phyloP scores from a whole-genome alignment of 2,113 vertebrate genomes.

The Rhinolophus sinicus region DNA sequence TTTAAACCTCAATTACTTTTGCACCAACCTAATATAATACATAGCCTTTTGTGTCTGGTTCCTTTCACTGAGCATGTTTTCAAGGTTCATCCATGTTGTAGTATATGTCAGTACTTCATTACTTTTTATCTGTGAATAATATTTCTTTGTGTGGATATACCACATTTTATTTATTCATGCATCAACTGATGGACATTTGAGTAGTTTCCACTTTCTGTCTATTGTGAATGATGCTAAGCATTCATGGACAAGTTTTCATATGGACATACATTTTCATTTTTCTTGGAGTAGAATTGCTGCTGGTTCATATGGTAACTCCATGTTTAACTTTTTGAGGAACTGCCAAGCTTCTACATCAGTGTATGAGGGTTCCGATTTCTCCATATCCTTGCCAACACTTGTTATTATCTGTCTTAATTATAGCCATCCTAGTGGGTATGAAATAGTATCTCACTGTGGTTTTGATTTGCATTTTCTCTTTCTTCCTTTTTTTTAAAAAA shows the following conservation, averaged over 20 bases:
- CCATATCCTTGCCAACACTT: not conserved
- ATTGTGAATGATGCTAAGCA: not conserved
- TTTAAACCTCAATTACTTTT: no score
- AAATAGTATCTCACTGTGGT: not conserved
- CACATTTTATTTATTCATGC: not conserved
- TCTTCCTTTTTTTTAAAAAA: no score
- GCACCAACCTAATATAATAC: not conserved
- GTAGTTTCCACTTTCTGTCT: not conserved
- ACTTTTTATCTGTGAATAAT: not conserved
- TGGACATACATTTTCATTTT: not conserved
- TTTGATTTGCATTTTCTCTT: not conserved
- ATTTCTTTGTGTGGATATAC: not conserved
- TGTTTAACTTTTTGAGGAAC: slow-evolving; percentile 3
- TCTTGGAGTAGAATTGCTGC: not conserved
- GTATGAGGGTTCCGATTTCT: not conserved
- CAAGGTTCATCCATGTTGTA: not conserved
- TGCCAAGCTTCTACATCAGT: not conserved
- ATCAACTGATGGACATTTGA: not conserved
- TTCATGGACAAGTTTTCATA: not conserved
- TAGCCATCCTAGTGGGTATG: not conserved
- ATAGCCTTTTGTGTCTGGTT: not conserved
- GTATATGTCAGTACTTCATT: not conserved
- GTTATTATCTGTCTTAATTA: not conserved
- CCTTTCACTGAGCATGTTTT: not conserved
- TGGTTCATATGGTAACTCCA: not conserved